Evolutionary conservation across 1,140 invertebrate species (phyloP).

Genomic region (Pachypsylla venusta): DNA sequence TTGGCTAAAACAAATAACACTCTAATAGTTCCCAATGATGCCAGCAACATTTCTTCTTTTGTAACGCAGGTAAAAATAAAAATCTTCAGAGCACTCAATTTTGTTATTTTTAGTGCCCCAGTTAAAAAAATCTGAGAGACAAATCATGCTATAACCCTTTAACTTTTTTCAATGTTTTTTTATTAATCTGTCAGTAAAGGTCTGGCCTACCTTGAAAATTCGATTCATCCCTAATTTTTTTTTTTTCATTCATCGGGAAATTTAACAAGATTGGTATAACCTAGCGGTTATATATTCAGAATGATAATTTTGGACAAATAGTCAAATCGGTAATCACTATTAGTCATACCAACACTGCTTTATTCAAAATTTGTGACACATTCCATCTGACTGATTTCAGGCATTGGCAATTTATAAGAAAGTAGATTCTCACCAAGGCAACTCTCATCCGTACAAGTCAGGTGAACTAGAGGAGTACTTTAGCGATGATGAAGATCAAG

Average conservation of each 20-base stretch:
- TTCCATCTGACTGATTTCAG: slow-evolving; percentile 12
- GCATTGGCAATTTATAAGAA: slow-evolving; percentile 19
- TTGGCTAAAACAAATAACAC: slow-evolving; percentile 89
- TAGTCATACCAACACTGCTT: too few species aligned
- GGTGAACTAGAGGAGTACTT: background rate
- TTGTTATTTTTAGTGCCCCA: too few species aligned
- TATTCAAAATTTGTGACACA: background rate
- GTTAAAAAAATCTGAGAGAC: too few species aligned
- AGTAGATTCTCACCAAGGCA: slow-evolving; percentile 4
- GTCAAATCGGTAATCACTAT: too few species aligned
- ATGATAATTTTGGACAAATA: too few species aligned
- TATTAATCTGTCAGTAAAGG: too few species aligned
- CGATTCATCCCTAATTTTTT: too few species aligned
- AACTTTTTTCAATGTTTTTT: background rate
- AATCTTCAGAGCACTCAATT: too few species aligned
- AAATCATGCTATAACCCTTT: background rate
- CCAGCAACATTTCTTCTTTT: slow-evolving; percentile 65
- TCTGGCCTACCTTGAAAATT: too few species aligned
- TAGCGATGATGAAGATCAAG: slow-evolving; percentile 6
- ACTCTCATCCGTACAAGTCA: background rate
- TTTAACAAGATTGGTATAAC: too few species aligned
- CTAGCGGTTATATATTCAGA: too few species aligned
- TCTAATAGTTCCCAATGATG: slow-evolving; percentile 80
- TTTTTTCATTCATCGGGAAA: too few species aligned
- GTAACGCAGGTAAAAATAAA: slow-evolving; percentile 58